These are phyloP conservation scores for Timema cristinae DNA, from an alignment of 2,888 invertebrate species.

Conservation along the genomic window DNA sequence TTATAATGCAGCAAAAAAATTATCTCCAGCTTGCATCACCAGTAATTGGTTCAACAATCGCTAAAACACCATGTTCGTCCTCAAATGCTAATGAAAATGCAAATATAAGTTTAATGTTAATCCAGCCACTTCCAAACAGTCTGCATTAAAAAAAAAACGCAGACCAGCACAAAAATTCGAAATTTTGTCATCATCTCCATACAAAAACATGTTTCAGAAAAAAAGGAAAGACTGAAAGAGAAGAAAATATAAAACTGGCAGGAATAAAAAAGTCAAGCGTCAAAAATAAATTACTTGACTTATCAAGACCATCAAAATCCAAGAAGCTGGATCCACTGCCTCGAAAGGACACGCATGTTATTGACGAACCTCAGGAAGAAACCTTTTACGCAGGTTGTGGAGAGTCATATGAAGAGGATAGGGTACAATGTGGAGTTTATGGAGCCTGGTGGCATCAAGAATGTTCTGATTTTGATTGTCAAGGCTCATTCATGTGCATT, in stretches of 20 bases:
- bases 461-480: neutral
- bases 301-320: constrained; percentile 1
- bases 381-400: neutral
- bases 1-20: too few relatives aligned
- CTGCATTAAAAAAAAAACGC: neutral
- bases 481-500: neutral
- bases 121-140: neutral
- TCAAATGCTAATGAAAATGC: neutral
- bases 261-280: neutral
- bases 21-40: too few relatives aligned
- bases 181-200: constrained; percentile 3
- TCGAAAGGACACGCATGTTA: neutral
- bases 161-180: neutral
- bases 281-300: too few relatives aligned
- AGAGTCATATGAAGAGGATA: neutral
- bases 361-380: neutral
- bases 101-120: neutral
- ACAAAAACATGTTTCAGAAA: neutral
- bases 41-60: too few relatives aligned
- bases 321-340: neutral
- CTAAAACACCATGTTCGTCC: too few relatives aligned
- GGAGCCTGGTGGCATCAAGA: constrained; percentile 2
- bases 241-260: neutral
- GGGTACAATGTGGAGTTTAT: neutral
- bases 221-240: neutral